These are phyloP conservation scores for Eupristina koningsbergeri DNA, from an alignment of 1,140 invertebrate genomes.

Conservation along the genomic window DNA sequence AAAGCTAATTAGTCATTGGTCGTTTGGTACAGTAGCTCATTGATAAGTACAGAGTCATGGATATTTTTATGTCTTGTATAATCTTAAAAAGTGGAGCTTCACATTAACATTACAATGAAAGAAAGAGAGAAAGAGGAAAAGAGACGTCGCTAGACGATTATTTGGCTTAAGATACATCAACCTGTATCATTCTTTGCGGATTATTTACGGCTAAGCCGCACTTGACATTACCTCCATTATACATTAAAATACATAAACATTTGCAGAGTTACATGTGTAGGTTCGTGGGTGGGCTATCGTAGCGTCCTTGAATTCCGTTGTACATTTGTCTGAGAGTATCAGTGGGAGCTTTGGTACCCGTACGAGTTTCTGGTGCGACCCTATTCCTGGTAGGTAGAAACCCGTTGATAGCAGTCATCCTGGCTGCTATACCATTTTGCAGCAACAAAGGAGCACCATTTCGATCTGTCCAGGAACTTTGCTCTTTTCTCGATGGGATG, in stretches of 20 bases:
- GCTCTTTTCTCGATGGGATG: slow-evolving; percentile 55
- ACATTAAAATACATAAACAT: background rate
- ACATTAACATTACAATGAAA: background rate
- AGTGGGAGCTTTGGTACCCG: slow-evolving; percentile 48
- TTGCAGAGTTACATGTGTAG: slow-evolving; percentile 47
- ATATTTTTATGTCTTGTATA: background rate
- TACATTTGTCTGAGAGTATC: slow-evolving; percentile 68
- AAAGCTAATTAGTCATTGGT: background rate
- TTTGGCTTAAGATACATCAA: slow-evolving; percentile 8
- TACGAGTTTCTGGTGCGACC: background rate
- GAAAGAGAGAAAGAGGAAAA: background rate
- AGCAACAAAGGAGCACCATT: slow-evolving; percentile 49
- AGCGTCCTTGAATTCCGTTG: slow-evolving; percentile 63
- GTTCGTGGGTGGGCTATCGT: slow-evolving; percentile 5
- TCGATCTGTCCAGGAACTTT: background rate
- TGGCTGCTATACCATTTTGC: slow-evolving; percentile 64
- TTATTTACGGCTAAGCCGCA: too few species aligned
- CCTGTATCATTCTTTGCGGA: background rate
- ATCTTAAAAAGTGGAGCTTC: background rate
- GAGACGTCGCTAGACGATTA: background rate
- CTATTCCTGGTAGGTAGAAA: slow-evolving; percentile 57
- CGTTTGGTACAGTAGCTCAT: background rate
- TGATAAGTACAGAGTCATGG: background rate
- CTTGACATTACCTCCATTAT: background rate
- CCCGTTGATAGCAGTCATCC: slow-evolving; percentile 63